Conservation (phyloP, 2,113 vertebrate genomes). For the Peromyscus polionotus region DNA sequence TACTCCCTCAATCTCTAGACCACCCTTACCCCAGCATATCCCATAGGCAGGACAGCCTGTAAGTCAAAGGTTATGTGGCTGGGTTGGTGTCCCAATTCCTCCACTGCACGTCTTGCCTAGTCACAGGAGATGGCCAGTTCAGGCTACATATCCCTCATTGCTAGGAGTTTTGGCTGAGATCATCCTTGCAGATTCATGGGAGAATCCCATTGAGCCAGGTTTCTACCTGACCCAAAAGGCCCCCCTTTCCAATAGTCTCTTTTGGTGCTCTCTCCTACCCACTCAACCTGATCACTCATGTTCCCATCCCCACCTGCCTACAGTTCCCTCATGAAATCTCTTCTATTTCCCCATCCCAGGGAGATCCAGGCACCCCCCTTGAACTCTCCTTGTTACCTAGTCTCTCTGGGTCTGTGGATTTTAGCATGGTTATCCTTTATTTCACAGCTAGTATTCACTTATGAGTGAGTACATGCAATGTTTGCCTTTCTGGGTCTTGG, state of each 20-base stretch:
- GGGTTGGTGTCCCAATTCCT: neutral
- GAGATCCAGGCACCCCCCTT: neutral
- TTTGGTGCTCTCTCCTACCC: no score
- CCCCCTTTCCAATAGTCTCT: neutral
- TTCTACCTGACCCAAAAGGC: no score
- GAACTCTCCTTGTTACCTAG: neutral
- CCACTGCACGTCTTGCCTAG: neutral
- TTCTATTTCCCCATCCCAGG: neutral
- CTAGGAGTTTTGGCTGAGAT: neutral
- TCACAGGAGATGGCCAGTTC: neutral
- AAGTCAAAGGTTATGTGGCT: neutral
- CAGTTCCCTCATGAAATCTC: neutral
- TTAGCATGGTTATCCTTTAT: neutral
- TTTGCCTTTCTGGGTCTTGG: neutral
- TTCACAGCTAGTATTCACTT: neutral
- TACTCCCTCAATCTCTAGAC: neutral
- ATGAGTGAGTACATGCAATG: neutral
- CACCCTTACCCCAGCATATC: neutral
- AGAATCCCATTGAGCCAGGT: no score
- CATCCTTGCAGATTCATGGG: no score
- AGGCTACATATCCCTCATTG: neutral
- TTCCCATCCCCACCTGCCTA: neutral
- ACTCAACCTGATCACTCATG: no score
- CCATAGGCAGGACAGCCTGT: neutral
- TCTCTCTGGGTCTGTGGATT: neutral